Base-by-base conservation (phyloP, 64 coral and sea anemone genomes). In the Stichodactyla mertensii region DNA sequence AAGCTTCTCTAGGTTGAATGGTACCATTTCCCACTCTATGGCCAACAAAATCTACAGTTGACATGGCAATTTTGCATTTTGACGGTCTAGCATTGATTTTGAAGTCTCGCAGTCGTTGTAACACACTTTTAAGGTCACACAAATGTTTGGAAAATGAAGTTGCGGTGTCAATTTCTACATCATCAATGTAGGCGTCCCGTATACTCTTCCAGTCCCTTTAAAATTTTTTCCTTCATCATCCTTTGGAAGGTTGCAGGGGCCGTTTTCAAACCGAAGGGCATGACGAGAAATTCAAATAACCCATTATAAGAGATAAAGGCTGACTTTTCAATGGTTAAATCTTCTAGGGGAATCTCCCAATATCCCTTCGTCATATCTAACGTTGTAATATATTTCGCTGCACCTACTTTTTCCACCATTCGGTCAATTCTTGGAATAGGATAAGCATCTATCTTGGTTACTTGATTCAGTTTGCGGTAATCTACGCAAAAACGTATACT, bases 1-100 rank as follows among this genome's bases (percentile, higher is more conserved):
- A 15, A 58, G 56, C 8, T 11, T 9, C 56, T 11, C 0, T 9
- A 11, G 8, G 56, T 15, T 58, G 0, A 15, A 58, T 58, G 0
- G 8, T 15, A 58, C 1, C 14, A 0, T 15, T 58, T 1, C 89
- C 84, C 6, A 91, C 84, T 57, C 27, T 22, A 56, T 86, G 57
- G 18, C 84, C 83, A 27, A 90, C 16, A 84, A 85, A 90, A 45
- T 77, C 51, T 27, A 90, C 89, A 28, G 51, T 57, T 14, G 89
- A 55, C 81, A 85, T 85, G 12, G 82, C 89, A 55, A 90, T 85
- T 53, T 90, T 85, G 55, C 89, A 90, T 54, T 90, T 90, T 36
- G 82, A 55, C 19, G 66, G 89, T 56, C 55, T 22, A 36, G 88
- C 88, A 22, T 24, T 51, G 19, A 90, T 26, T 14, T 78, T 77